Evolutionary conservation across 2,113 vertebrate genomes (phyloP).

Genomic region (Brachypteracias leptosomus): DNA sequence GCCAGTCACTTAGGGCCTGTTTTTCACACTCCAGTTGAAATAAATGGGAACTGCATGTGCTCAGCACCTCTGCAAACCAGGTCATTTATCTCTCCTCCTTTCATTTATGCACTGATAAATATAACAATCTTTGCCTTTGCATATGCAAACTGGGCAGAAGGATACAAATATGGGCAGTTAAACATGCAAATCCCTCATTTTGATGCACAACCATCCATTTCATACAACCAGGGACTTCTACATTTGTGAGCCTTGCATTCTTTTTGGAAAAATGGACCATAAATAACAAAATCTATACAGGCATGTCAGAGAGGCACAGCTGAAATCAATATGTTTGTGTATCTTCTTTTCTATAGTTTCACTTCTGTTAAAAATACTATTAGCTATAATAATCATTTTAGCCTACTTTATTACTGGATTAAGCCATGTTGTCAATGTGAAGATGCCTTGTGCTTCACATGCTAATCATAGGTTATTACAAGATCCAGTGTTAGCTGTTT

Average conservation of each 20-base stretch:
- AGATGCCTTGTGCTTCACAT: background rate
- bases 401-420: background rate
- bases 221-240: background rate
- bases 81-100: conserved; percentile 34
- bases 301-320: background rate
- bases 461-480: background rate
- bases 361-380: conserved; percentile 2
- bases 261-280: background rate
- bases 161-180: conserved; percentile 15
- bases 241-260: background rate
- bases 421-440: background rate
- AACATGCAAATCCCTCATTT: conserved; percentile 28
- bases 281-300: conserved; percentile 1
- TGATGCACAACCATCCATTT: background rate
- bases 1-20: conserved; percentile 42
- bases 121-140: background rate
- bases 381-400: background rate
- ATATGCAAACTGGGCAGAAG: background rate
- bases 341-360: background rate
- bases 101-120: conserved; percentile 50
- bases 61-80: conserved; percentile 54
- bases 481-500: background rate
- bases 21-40: conserved; percentile 62
- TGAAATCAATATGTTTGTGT: conserved; percentile 9
- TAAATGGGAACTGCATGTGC: conserved; percentile 43